Base-by-base conservation (phyloP, 2,797 vertebrate genomes). In the Myoxocephalus aenaeus region DNA sequence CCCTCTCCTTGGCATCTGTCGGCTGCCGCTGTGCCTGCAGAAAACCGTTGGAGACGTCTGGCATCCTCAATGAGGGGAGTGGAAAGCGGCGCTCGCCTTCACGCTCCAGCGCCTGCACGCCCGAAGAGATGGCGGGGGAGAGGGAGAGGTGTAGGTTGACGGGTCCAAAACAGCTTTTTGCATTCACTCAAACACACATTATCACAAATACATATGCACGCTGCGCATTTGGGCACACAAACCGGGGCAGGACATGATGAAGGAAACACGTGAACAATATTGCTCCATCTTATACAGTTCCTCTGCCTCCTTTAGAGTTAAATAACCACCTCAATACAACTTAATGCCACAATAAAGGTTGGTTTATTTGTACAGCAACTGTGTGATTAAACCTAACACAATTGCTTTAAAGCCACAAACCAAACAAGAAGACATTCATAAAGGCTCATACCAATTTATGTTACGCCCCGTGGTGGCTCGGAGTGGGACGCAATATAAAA, bases 141-240 rank as follows among this genome's bases (percentile, higher is more conserved):
- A 93, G 67, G 82, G 86, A 83, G 91, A 92, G 94, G 92, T 94
- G 89, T 87, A 78, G 85, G 88, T 78, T 92, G 91, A 91, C 84
- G 70, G 85, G 76, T 82, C 53, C 63, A 75, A 79, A 86, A 87
- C 86, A 87, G 80, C 83, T 82, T 73, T 20, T 65, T 63, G 76
- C 80, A 86, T 88, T 80, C 65, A 75, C 25, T n/a, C 74, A 80
- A 75, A 79, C 77, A 68, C 66, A 65, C 65, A 83, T 76, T 83
- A 87, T 83, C 50, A 71, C 72, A 59, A 81, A 84, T 77, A 61
- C 73, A 75, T 80, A 76, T 81, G 61, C 71, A 73, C 7, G 36
- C 25, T 57, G 22, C n/a, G 50, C 36, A 75, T 82, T 75, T 51
- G 17, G 48, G 17, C 51, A 81, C 40, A 48, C 46, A 73, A 64